Evolutionary conservation across 2,113 vertebrate species (phyloP), one percentile per base, ranked within the genome.

Genomic region (Scolopax mira): DNA sequence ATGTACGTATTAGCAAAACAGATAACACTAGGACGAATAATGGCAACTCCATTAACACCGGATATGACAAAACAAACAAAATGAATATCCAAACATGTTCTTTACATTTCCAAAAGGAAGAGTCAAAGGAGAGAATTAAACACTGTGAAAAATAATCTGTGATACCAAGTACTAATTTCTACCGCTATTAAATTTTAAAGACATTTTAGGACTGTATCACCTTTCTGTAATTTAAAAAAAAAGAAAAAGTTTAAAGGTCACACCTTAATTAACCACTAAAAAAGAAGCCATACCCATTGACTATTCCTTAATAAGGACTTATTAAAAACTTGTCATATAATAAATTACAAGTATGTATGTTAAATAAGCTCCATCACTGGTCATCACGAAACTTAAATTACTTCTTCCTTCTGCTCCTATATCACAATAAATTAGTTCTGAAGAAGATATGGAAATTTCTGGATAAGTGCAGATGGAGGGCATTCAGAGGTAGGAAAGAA

Each of bases 31-130:
- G n/a, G 13, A 82, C 5, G 61, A 79, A 58, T n/a, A 70, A 69
- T 9, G 33, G 39, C 65, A 86, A 80, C 23, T 84, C 60, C 0
- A 0, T 1, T 71, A 57, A 42, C 69, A 58, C 60, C 0, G 0
- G 18, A 10, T n/a, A 58, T 1, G 39, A 71, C 13, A 84, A 90
- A 80, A 44, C 1, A 84, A 65, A 70, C 0, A 86, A 87, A 65
- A 70, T n/a, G n/a, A 17, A 10, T 25, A 80, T n/a, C 37, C 31
- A 37, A 80, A 41, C 1, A 5, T 1, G 3, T 17, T 60, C 23
- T 77, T 75, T 33, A 51, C 8, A 37, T 54, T 82, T 86, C 73
- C 28, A 80, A 22, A 88, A 79, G 67, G 48, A 70, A 49, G 28
- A 77, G 37, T 66, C 19, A 81, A 80, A 72, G 2, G 2, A 60